Percentiles rank a stretch among this genome's conserved stretches.
These are phyloP conservation scores for Umimayanthus kanabou DNA, from an alignment of 92 coral and sea anemone genomes.

Conservation along the genomic window DNA sequence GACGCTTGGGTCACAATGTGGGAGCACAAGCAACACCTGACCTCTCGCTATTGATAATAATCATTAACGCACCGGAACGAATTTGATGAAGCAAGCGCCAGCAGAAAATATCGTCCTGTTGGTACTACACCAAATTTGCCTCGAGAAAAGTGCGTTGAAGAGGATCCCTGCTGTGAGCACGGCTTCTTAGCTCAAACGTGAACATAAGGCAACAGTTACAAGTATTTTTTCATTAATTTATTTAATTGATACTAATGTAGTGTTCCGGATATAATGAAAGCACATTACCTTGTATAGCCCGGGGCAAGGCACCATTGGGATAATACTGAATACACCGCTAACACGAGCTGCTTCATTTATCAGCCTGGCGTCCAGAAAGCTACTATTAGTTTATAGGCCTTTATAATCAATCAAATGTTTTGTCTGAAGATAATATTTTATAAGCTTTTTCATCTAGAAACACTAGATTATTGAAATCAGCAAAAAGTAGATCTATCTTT, in stretches of 20 bases:
- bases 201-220: conserved; percentile 17
- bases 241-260: conserved; percentile 8
- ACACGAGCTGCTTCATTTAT: neutral
- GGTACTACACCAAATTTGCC: neutral
- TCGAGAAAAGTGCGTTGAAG: neutral
- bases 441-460: neutral
- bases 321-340: neutral
- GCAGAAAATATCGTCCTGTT: neutral
- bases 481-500: neutral
- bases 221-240: conserved; percentile 12
- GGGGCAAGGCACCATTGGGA: neutral
- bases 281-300: neutral
- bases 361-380: neutral
- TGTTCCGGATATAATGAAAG: neutral
- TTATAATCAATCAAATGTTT: neutral
- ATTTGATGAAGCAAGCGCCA: neutral
- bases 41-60: neutral
- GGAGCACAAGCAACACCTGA: neutral
- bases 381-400: neutral
- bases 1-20: neutral
- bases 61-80: conserved; percentile 4
- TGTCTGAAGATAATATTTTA: neutral
- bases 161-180: conserved; percentile 14
- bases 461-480: neutral
- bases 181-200: neutral